Evolutionary conservation across 2,113 vertebrate genomes (phyloP), one percentile per base, ranked within the genome.

Genomic region (Falcunculus frontatus): DNA sequence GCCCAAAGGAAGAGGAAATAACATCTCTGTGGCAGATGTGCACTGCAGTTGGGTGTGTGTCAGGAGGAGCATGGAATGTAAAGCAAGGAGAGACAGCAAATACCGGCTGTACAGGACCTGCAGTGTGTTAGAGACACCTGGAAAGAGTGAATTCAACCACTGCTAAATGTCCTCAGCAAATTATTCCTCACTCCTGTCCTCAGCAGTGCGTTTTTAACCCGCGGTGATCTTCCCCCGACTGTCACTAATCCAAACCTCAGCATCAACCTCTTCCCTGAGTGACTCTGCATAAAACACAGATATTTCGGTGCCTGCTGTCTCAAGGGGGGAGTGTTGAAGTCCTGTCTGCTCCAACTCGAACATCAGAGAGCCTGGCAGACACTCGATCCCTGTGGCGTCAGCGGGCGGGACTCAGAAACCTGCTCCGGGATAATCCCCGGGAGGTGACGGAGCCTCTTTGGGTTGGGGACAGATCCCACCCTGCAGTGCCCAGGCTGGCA

Each of bases 21-120:
- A 16, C 4, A 30, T 20, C 35, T 44, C 23, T 73, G 21, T 42
- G 79, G 44, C 35, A 52, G 69, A n/a, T 14, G 17, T 16, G 33
- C 8, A 3, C 18, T 20, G 26, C 37, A 26, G 1, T 4, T 19
- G 35, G 2, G 37, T 1, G 7, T 0, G 0, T 5, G 7, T 16
- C 41, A 19, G 6, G 52, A 46, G 64, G 47, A 84, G 16, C 29
- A 5, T 5, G 60, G 56, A 50, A 67, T 41, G 53, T 5, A 73
- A 56, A 80, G 7, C 53, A 23, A 80, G 46, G 57, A 82, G 35
- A 44, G 5, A 16, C 60, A 83, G 8, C 7, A 16, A 12, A 19
- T 4, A 1, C 16, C 7, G 56, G 20, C 7, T 1, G 0, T 11
- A 7, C 10, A 32, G 74, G 6, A 13, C 22, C 64, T 70, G 65